Evolutionary conservation across 2,113 vertebrate genomes (phyloP).

Genomic region (Nicator chloris): DNA sequence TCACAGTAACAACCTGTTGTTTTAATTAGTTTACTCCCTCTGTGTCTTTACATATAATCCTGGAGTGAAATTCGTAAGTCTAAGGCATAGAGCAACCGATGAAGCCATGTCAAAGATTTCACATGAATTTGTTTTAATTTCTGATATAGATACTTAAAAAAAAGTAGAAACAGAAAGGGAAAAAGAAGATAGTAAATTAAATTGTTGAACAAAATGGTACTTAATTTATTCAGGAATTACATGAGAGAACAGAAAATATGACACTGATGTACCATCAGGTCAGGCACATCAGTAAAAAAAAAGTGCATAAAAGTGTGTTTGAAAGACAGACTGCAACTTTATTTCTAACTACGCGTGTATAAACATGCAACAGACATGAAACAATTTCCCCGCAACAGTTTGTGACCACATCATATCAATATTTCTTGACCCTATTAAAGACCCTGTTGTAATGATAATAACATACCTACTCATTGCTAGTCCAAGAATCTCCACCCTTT

Average conservation of each 20-base stretch:
- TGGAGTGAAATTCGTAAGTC: not conserved
- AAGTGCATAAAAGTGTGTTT: not conserved
- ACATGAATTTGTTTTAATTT: not conserved
- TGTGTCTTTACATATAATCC: not conserved
- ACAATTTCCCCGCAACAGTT: not conserved
- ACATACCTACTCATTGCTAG: not conserved
- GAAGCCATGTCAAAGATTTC: not conserved
- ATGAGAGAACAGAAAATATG: not conserved
- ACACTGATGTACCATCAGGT: not conserved
- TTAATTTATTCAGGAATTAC: not conserved
- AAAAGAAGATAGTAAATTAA: not conserved
- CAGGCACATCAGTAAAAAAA: not conserved
- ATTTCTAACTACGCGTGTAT: rapidly evolving
- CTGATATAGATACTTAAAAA: not conserved
- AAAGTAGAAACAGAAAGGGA: not conserved
- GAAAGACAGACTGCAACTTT: not conserved
- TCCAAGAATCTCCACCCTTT: not conserved
- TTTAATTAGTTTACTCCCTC: not conserved
- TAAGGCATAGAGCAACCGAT: not conserved
- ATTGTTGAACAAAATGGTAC: not conserved
- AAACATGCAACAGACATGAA: not conserved
- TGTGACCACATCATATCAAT: not conserved
- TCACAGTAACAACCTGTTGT: not conserved
- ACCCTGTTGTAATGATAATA: not conserved
- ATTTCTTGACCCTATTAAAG: not conserved